A percentile compares a stretch with the other conserved stretches of the same genome.
Evolutionary conservation across 1,140 invertebrate species (phyloP).

Genomic region (Camponotus vicinus): DNA sequence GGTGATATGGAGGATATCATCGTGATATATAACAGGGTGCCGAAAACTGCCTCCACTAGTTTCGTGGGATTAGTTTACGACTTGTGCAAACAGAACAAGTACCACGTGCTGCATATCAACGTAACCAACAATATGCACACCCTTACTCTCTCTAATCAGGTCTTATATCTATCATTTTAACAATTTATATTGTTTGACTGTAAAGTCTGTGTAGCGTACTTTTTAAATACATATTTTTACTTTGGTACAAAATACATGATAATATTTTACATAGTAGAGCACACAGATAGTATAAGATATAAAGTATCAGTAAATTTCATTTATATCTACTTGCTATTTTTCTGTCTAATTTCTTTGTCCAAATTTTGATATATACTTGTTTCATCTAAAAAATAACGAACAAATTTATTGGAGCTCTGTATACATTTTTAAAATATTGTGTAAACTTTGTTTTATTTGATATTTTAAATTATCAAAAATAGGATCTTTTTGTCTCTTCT

Average conservation of each 20-base stretch:
- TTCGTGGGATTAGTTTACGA: slow-evolving; percentile 99
- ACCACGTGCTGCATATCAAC: slow-evolving; percentile 98
- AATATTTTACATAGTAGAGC: background rate
- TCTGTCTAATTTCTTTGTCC: background rate
- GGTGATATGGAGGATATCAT: slow-evolving; percentile 88
- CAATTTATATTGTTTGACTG: background rate
- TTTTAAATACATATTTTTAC: background rate
- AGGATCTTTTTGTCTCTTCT: no score
- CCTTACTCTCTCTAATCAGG: slow-evolving; percentile 96
- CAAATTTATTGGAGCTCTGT: no score
- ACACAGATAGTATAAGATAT: no score
- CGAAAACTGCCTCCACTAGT: slow-evolving; percentile 99
- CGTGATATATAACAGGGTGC: slow-evolving; percentile 98
- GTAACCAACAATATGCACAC: slow-evolving; percentile 98
- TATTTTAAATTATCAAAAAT: no score
- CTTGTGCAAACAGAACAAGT: slow-evolving; percentile 96
- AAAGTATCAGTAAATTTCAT: no score
- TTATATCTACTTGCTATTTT: slow-evolving; percentile 17
- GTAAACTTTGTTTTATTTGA: no score
- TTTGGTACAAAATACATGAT: background rate
- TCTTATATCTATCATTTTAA: slow-evolving; percentile 75
- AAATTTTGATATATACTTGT: background rate
- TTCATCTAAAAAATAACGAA: no score
- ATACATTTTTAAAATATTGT: no score
- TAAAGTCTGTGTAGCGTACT: background rate